Evolutionary conservation across 2,113 vertebrate genomes (phyloP), one percentile per base, ranked within the genome.

Genomic region (Struthidea cinerea): DNA sequence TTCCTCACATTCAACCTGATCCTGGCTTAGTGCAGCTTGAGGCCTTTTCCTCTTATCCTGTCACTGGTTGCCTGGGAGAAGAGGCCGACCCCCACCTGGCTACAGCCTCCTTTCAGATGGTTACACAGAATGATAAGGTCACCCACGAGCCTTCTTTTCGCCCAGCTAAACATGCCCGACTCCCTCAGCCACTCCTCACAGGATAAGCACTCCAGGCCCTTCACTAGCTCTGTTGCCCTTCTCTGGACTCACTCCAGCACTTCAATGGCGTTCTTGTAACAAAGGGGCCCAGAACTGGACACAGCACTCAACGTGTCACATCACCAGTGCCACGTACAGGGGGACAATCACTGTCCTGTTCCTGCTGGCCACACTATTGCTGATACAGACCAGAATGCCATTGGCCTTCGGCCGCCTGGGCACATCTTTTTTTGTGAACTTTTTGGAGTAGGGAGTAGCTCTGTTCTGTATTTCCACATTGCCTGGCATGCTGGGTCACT

Each of bases 301-400:
- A 39, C 23, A 39, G 9, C 16, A 53, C 28, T 21, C 0, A 0
- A 26, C 1, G 1, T 67, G 39, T 9, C 1, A 6, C 44, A 1
- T 28, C 68, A 44, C 8, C 27, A 23, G 3, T 46, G 32, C 50
- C 2, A 3, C 6, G 15, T 4, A 50, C 22, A 59, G 57, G 2
- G 10, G 20, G 0, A 46, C 13, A 35, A 22, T 53, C 55, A 0
- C 9, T 68, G n/a, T 9, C n/a, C n/a, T 27, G 11, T 2, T 35
- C 14, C 39, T 41, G 30, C 55, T 68, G 53, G 30, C 24, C n/a
- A 41, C 46, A 47, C 30, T 13, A 3, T 7, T 47, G 1, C 47
- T 39, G 13, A 39, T n/a, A n/a, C 20, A 53, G 16, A 2, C 46
- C 61, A 46, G 16, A 0, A 30, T 39, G 19, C 13, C 61, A 16